Base-by-base conservation (phyloP, 2,797 vertebrate species). In the Luscinia luscinia region DNA sequence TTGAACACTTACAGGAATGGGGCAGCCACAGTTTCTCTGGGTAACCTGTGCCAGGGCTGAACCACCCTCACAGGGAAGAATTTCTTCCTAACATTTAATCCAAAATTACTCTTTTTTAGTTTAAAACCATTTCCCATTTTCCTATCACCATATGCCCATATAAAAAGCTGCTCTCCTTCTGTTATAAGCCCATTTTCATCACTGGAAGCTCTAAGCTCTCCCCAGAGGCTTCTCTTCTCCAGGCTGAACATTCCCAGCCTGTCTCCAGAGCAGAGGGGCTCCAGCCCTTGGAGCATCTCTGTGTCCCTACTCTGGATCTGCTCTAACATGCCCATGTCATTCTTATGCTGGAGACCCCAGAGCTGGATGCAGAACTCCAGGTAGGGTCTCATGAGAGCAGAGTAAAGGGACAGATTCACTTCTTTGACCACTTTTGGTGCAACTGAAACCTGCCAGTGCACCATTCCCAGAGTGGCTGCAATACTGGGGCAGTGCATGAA, bases 151-250 rank as follows among this genome's bases (percentile, higher is more conserved):
- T 28, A 38, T 51, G 32, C 15, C n/a, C 18, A 27, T 45, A n/a
- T 24, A 45, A 38, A 85, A 76, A 38, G 12, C 9, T 85, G 19
- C 4, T 68, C 11, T 68, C 23, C 8, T 10, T 52, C 38, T 67
- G 4, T 59, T 59, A 5, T 8, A 21, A 46, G 23, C 11, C 13
- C 7, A 3, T 8, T 68, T n/a, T 52, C 1, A 1, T 46, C n/a
- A 20, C n/a, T 68, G 55, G 28, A 24, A 68, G 46, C 13, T 85
- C 46, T 54, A 46, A 76, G 23, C 1, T 76, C 7, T 40, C 7
- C 10, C 40, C 38, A n/a, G 3, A 59, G 38, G n/a, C 4, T n/a
- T 51, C 11, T 41, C 21, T 58, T 74, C n/a, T 68, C 54, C 38
- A 38, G n/a, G 22, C 22, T 75, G 27, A 59, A n/a, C 15, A 38